Percentiles rank a stretch among this genome's conserved stretches.
Evolutionary conservation across 2,113 vertebrate genomes (phyloP).

Genomic region (Onychostoma macrolepis): DNA sequence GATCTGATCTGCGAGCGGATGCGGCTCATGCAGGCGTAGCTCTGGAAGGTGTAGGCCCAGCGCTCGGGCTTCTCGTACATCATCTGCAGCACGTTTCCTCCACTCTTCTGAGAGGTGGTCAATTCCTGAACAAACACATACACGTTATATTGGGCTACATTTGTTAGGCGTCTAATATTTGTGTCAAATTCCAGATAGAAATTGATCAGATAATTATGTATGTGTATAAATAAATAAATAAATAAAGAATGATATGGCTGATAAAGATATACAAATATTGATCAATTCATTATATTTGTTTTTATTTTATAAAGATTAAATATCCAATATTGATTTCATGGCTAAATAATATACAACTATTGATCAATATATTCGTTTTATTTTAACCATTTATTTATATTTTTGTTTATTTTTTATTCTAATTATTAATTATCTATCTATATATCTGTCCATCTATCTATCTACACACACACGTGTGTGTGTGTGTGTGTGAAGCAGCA

Average conservation of each 20-base stretch:
- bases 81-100: constrained; percentile 89
- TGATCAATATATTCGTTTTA: too few relatives aligned
- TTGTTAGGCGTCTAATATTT: not conserved
- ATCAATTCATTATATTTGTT: too few relatives aligned
- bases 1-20: constrained; percentile 83
- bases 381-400: too few relatives aligned
- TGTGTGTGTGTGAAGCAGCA: too few relatives aligned
- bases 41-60: constrained; percentile 95
- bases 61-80: constrained; percentile 93
- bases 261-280: not conserved
- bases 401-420: not conserved
- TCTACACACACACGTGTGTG: too few relatives aligned
- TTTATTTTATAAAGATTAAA: not conserved
- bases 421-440: too few relatives aligned
- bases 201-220: not conserved
- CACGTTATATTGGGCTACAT: not conserved
- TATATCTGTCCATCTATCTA: too few relatives aligned
- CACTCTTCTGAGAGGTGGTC: constrained; percentile 86
- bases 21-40: constrained; percentile 91
- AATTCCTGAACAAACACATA: constrained; percentile 78
- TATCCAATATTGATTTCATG: too few relatives aligned
- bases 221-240: not conserved
- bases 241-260: not conserved
- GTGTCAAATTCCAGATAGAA: not conserved
- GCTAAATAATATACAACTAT: too few relatives aligned